Conservation (phyloP, 2,888 invertebrate genomes). For the Horisme vitalbata region DNA sequence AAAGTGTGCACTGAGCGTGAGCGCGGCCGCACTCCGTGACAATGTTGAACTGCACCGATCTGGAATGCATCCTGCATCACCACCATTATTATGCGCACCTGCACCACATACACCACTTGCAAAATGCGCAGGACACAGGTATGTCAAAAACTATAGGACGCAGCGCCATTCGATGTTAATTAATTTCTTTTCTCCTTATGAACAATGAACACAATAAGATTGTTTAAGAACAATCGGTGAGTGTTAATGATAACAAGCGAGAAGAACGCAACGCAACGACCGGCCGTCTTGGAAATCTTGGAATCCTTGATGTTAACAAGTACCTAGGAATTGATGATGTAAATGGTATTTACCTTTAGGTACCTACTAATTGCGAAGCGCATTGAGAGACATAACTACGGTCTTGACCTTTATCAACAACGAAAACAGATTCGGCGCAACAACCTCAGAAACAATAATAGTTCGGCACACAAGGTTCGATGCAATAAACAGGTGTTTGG, state of each 20-base stretch:
- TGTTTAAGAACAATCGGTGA: slow-evolving; percentile 63
- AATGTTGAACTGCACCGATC: slow-evolving; percentile 90
- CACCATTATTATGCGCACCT: slow-evolving; percentile 89
- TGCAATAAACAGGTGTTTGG: slow-evolving; percentile 64
- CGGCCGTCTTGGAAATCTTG: slow-evolving; percentile 50
- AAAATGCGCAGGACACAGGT: slow-evolving; percentile 86
- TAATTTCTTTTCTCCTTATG: slow-evolving; percentile 47
- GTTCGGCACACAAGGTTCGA: slow-evolving; percentile 56
- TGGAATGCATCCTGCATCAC: slow-evolving; percentile 90
- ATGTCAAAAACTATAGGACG: slow-evolving; percentile 39
- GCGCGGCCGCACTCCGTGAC: slow-evolving; percentile 70
- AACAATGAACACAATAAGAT: slow-evolving; percentile 67
- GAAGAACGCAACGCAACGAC: slow-evolving; percentile 42
- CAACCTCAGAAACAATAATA: slow-evolving; percentile 50
- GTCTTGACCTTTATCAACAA: slow-evolving; percentile 68
- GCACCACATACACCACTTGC: slow-evolving; percentile 87
- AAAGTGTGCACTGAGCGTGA: slow-evolving; percentile 78
- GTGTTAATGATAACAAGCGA: slow-evolving; percentile 68
- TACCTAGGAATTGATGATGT: slow-evolving; percentile 42
- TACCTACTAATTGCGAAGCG: slow-evolving; percentile 46
- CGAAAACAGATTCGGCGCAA: slow-evolving; percentile 53
- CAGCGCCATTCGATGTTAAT: slow-evolving; percentile 37
- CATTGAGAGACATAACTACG: slow-evolving; percentile 42
- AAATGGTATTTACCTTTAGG: slow-evolving; percentile 37
- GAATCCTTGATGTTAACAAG: slow-evolving; percentile 48